These are phyloP conservation scores for Alexandromys fortis DNA, from an alignment of 2,113 vertebrate genomes.

Conservation along the genomic window DNA sequence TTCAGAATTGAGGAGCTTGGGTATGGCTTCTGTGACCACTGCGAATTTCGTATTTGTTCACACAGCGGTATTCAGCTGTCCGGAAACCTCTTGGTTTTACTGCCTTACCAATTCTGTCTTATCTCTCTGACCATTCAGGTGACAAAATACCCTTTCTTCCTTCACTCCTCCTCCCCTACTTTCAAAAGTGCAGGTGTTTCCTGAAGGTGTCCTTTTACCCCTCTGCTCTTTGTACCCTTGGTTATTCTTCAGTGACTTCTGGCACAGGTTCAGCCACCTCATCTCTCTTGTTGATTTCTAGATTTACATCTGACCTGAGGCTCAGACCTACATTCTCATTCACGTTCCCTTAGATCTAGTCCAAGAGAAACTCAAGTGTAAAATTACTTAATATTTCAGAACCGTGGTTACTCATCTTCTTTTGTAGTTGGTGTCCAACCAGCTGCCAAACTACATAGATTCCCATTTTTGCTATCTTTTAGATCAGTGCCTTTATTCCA, in stretches of 20 bases:
- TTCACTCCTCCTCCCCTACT: neutral
- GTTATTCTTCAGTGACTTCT: constrained; percentile 18
- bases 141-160: neutral
- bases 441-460: neutral
- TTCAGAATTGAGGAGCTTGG: neutral
- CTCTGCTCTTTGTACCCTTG: neutral
- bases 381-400: neutral
- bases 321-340: neutral
- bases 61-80: neutral
- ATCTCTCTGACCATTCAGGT: neutral
- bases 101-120: neutral
- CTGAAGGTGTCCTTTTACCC: neutral
- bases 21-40: neutral
- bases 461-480: neutral
- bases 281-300: constrained; percentile 12
- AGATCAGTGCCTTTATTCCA: neutral
- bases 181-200: constrained; percentile 19
- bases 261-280: neutral
- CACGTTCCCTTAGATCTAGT: neutral
- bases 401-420: neutral
- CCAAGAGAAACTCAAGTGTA: neutral
- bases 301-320: neutral
- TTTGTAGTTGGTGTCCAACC: neutral
- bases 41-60: neutral
- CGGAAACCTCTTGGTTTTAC: constrained; percentile 14